Conservation (phyloP, 1,140 invertebrate genomes). For the Hycleus phaleratus region DNA sequence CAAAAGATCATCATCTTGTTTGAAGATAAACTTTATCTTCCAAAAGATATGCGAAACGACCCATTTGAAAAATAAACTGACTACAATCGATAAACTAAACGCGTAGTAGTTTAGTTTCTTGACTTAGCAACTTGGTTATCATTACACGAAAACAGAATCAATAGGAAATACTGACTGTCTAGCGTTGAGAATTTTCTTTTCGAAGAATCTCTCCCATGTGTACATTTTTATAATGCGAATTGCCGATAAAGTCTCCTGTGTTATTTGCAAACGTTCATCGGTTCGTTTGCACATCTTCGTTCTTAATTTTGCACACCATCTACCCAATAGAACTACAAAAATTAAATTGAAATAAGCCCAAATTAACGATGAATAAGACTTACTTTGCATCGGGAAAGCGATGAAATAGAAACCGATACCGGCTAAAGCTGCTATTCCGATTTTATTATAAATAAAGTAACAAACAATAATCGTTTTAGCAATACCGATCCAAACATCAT, state of each 20-base stretch:
- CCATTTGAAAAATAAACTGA: no score
- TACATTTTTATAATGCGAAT: constrained; percentile 83
- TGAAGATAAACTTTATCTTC: no score
- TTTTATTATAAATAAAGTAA: constrained; percentile 66
- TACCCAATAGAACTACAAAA: constrained; percentile 18
- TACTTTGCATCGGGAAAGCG: constrained; percentile 76
- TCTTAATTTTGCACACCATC: constrained; percentile 8
- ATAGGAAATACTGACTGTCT: constrained; percentile 20
- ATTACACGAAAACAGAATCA: no score
- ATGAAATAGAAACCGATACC: constrained; percentile 70
- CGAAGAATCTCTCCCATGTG: constrained; percentile 74
- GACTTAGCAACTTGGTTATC: no score
- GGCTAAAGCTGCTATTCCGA: constrained; percentile 64
- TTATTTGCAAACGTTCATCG: constrained; percentile 71
- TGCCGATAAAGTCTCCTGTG: constrained; percentile 76
- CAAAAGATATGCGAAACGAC: no score
- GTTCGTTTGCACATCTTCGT: constrained; percentile 42
- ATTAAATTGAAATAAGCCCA: neutral
- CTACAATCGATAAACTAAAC: no score
- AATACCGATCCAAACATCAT: constrained; percentile 74
- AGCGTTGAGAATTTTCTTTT: constrained; percentile 46
- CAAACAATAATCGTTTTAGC: constrained; percentile 66
- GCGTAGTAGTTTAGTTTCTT: no score
- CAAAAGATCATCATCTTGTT: no score
- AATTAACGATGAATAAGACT: constrained; percentile 6